Evolutionary conservation across 2,797 vertebrate species (phyloP), one percentile per base, ranked within the genome.

Genomic region (Crocodylus rhombifer): DNA sequence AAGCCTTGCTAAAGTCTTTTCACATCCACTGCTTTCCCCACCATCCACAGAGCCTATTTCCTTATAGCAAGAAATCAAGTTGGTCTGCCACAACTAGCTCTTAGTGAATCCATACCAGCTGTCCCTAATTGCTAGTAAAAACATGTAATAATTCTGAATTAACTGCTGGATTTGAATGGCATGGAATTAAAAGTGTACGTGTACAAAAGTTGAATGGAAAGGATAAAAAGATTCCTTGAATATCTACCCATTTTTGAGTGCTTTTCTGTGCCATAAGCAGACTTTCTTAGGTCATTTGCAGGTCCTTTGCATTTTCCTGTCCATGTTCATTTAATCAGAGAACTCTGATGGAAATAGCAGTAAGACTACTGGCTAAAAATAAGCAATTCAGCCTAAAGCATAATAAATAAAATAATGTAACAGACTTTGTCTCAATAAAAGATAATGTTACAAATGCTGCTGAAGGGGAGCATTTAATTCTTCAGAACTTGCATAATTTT

Each of bases 401-500:
- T 89, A 63, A 94, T 83, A 94, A 90, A 94, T 93, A 87, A 23
- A 91, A 80, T 94, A 92, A 62, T 33, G 69, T 83, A 92, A 90
- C 77, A 84, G 81, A 91, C 85, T 1, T 86, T 5, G 28, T 65
- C 64, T 92, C 81, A 76, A 61, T 86, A 67, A 89, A 92, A 89
- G 77, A 23, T 4, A 64, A 42, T 42, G 42, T 86, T 92, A 83
- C 51, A 60, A 85, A 85, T 93, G 92, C 71, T 85, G 67, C 42
- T 82, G 74, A 86, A 89, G 87, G 51, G 77, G 87, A 87, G 36
- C 94, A 87, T 73, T 90, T 88, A 95, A 93, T 92, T 84, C 65
- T 90, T 90, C 71, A 15, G 57, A 91, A 88, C 71, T 77, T 91
- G 51, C 64, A 77, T 87, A 82, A 33, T 76, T 93, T 51, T 92